Evolutionary conservation across 2,113 vertebrate genomes (phyloP), one percentile per base, ranked within the genome.

Genomic region (Oncorhynchus kisutch): DNA sequence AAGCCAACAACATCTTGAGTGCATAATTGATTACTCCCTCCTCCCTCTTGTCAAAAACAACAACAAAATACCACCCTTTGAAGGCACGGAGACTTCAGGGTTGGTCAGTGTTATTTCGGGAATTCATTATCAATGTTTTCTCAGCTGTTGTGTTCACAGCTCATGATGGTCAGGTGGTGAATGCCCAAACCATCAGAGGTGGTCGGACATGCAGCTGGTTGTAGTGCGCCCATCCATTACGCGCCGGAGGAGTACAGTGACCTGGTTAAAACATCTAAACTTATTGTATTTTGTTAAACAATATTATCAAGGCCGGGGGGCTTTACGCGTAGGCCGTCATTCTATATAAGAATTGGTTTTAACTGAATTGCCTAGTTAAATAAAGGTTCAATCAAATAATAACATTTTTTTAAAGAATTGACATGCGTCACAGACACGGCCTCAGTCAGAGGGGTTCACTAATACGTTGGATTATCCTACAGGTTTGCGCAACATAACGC

Each of bases 241-340:
- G 66, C 66, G 18, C 66, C 1, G 11, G 14, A 57, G 66, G 73
- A 68, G 68, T 59, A 67, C 66, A 9, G 25, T 29, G 8, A 22
- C 71, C 18, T 51, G 25, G 18, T 60, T 60, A 72, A 2, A 22
- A 64, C 24, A 22, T 39, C 25, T 65, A 39, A 27, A 66, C 39
- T 59, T 25, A 72, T 77, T 68, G 64, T n/a, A 29, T 71, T 64
- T 59, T 80, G 72, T 29, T 59, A 74, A 24, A 25, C 39, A 64
- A 54, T 74, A 54, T 64, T 51, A 80, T 71, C 65, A 34, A 34
- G 34, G 34, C 34, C 34, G 34, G 6, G 6, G 34, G 31, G 31
- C 31, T 31, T 34, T 34, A 34, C 31, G 1, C 6, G 31, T 34
- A 34, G 31, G 31, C 31, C 31, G 5, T 34, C 31, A 1, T 34